Percentiles rank a stretch among this genome's conserved stretches.
Conservation (phyloP, 2,113 vertebrate genomes). For the Corapipo altera region DNA sequence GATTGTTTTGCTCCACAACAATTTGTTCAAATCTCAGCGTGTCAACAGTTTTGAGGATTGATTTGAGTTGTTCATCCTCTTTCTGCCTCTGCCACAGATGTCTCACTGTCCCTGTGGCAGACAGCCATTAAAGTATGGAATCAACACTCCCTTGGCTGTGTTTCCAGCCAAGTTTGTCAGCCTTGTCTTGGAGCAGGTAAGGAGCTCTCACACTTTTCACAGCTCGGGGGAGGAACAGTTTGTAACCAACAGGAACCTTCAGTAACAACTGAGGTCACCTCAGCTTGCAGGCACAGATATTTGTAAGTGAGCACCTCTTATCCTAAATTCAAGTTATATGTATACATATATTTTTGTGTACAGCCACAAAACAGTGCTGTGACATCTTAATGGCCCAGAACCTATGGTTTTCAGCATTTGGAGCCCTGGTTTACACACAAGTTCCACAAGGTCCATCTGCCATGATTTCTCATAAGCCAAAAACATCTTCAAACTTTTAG, state of each 20-base stretch:
- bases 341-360: not conserved
- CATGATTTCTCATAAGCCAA: not conserved
- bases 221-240: not conserved
- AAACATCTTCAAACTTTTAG: not conserved
- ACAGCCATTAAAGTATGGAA: not conserved
- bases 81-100: not conserved
- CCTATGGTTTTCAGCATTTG: not conserved
- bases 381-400: not conserved
- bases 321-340: not conserved
- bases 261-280: not conserved
- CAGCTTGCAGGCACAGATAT: not conserved
- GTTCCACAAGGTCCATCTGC: not conserved
- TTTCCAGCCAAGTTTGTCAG: not conserved
- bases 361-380: not conserved
- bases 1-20: not conserved
- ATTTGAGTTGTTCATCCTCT: not conserved
- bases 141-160: not conserved
- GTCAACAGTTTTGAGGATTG: not conserved
- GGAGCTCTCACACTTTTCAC: not conserved
- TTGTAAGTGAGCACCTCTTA: not conserved
- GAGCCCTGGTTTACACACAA: not conserved
- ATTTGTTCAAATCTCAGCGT: not conserved
- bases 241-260: not conserved
- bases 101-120: not conserved
- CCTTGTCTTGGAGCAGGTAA: not conserved